Percentiles rank a stretch among this genome's conserved stretches.
These are phyloP conservation scores for Leptatherina wallacei DNA, from an alignment of 2,797 vertebrate species.

Conservation along the genomic window DNA sequence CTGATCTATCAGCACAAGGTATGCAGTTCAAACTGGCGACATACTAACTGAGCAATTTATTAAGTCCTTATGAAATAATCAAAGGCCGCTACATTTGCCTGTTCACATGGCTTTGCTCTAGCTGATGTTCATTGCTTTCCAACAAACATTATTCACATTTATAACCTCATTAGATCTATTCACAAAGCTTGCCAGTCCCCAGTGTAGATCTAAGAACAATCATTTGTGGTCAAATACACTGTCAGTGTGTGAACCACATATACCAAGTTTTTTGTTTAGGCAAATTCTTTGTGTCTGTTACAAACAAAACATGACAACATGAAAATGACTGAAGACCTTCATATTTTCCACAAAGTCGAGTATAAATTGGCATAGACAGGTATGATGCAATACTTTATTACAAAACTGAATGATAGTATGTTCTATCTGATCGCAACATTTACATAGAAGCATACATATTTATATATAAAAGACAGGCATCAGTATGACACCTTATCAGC, in stretches of 20 bases:
- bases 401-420: background rate
- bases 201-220: slow-evolving; percentile 14
- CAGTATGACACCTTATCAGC: slow-evolving; percentile 24
- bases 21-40: background rate
- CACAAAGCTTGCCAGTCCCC: slow-evolving; percentile 10
- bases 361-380: background rate
- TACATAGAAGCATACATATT: background rate
- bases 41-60: background rate
- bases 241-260: slow-evolving; percentile 4
- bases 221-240: slow-evolving; percentile 6
- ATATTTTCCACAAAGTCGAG: background rate
- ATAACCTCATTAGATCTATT: background rate
- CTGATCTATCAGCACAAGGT: background rate
- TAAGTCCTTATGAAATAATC: background rate
- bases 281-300: background rate
- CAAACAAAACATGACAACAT: background rate
- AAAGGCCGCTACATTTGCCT: background rate
- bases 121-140: background rate
- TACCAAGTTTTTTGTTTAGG: background rate
- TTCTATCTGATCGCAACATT: background rate
- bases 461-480: background rate
- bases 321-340: background rate
- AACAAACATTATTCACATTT: background rate
- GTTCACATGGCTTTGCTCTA: background rate
- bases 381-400: background rate